Base-by-base conservation (phyloP, 2,888 invertebrate species). In the Spatulosminthurus flaviceps region DNA sequence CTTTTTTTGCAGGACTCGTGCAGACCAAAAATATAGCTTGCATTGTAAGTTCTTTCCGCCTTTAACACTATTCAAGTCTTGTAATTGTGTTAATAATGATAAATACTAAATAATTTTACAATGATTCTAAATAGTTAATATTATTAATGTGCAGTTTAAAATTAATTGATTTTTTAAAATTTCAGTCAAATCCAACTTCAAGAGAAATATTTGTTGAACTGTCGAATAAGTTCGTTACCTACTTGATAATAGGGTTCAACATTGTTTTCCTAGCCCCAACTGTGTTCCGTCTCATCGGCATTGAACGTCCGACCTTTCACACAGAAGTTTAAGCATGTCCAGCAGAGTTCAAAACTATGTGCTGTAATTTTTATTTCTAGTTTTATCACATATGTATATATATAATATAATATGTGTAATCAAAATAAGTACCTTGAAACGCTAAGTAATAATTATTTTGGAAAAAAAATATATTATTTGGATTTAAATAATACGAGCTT, bases 271-370 rank as follows among this genome's bases (percentile, higher is more conserved):
- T 93, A 70, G 90, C 94, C 83, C 96, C 96, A 0, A 91, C 92
- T 84, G 90, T 94, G 41, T 96, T 96, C 88, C 89, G 91, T 71
- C 88, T 92, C 85, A 87, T 96, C 70, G 91, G 91, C 81, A 94
- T 96, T 85, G 93, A 94, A 87, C 88, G 96, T 86, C 92, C 92
- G 0, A 93, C 93, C 0, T 95, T 94, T 89, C 95, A 94, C 86
- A 94, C 94, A 0, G 95, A 96, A 90, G 92, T 95, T 73, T 77
- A 51, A 22, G 11, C 60, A 22, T 51, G 16, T 51, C 5, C 51
- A 19, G 51, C n/a, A 19, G 5, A 9, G 7, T 66, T 4, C 51
- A 9, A 51, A 51, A 0, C 1, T 64, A 13, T 13, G n/a, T n/a
- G n/a, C n/a, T n/a, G n/a, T n/a, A n/a, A n/a, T n/a, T n/a, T n/a